These are phyloP conservation scores for Synanthedon andrenaeformis DNA, from an alignment of 2,888 invertebrate species.

Conservation along the genomic window DNA sequence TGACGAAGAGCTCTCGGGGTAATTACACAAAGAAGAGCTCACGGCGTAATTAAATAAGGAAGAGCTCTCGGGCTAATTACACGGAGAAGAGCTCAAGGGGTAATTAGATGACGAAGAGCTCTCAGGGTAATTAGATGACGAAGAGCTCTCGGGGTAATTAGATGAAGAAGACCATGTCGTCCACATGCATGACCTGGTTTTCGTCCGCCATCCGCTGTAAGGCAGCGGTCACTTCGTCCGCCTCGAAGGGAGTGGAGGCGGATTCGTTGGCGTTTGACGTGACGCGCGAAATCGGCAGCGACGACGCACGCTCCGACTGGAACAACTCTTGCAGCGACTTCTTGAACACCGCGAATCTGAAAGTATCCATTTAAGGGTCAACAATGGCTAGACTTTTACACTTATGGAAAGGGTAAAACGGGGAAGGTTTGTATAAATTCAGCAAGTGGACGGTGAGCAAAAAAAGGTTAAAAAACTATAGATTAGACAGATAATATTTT, in stretches of 20 bases:
- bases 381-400: too few relatives aligned
- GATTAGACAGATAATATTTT: too few relatives aligned
- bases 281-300: conserved; percentile 76
- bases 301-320: conserved; percentile 81
- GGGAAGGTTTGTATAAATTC: not conserved
- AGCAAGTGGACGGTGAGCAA: too few relatives aligned
- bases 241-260: conserved; percentile 68
- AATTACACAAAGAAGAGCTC: too few relatives aligned
- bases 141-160: conserved; percentile 32
- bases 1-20: too few relatives aligned
- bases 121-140: too few relatives aligned
- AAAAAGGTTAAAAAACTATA: too few relatives aligned
- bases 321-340: conserved; percentile 80
- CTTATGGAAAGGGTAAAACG: not conserved
- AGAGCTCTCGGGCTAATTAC: too few relatives aligned
- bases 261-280: conserved; percentile 74
- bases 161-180: conserved; percentile 86
- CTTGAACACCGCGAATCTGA: conserved; percentile 77
- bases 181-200: conserved; percentile 93
- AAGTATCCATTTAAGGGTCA: conserved; percentile 1
- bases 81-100: too few relatives aligned
- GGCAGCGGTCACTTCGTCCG: conserved; percentile 82
- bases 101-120: too few relatives aligned
- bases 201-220: conserved; percentile 86
- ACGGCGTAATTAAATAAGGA: too few relatives aligned